Evolutionary conservation across 2,113 vertebrate species (phyloP).

Genomic region (Ailuropoda melanoleuca): DNA sequence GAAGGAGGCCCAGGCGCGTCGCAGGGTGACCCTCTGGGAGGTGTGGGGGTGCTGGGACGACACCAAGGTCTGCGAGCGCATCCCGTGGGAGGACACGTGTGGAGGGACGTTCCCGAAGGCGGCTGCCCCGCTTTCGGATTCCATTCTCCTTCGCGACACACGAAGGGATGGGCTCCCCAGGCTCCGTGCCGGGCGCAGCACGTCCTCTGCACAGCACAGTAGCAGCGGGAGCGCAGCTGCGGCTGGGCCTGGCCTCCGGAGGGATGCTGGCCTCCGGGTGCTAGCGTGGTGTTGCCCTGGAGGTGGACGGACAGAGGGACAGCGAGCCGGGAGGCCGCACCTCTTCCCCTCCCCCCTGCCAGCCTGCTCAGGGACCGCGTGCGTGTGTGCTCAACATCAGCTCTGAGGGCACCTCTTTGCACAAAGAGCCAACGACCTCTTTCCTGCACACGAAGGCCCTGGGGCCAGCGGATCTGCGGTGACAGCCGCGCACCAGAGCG

Average conservation of each 20-base stretch:
- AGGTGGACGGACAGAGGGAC: not conserved
- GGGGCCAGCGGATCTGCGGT: not conserved
- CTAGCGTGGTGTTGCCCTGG: not conserved
- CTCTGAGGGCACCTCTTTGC: not conserved
- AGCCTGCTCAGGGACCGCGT: too few relatives aligned
- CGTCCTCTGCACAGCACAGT: not conserved
- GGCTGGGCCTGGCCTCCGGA: too few relatives aligned
- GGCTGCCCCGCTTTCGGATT: not conserved
- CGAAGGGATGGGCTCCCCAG: not conserved
- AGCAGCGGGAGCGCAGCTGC: not conserved
- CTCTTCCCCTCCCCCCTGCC: not conserved
- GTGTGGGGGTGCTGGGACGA: not conserved
- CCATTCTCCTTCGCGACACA: not conserved
- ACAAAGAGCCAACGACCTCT: not conserved
- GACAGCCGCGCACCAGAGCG: not conserved
- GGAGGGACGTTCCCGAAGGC: not conserved
- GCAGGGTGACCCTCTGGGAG: not conserved
- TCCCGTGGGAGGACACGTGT: not conserved
- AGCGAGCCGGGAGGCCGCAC: not conserved
- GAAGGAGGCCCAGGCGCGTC: not conserved
- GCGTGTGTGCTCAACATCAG: accelerated
- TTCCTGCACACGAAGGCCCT: not conserved
- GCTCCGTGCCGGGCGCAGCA: not conserved
- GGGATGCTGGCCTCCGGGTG: not conserved
- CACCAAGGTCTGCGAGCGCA: not conserved